phyloP scores from a whole-genome alignment of 2,888 invertebrate species.

The Pantelozetes paolii region DNA sequence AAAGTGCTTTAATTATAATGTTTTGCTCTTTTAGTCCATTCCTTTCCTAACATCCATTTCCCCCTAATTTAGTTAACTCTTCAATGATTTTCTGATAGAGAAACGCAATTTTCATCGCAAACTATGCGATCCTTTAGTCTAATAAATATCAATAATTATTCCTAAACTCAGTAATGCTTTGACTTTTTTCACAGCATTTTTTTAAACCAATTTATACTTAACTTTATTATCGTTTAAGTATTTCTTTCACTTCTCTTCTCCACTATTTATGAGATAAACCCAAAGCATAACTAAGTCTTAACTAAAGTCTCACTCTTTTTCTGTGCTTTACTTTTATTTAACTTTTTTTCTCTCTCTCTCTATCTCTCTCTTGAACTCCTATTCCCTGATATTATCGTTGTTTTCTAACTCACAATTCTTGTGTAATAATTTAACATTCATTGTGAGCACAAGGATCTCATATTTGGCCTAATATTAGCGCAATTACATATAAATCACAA shows the following conservation, averaged over 20 bases:
- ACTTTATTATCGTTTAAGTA: background rate
- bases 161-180: too few relatives aligned
- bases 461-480: too few relatives aligned
- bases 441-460: too few relatives aligned
- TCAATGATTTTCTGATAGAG: conserved; percentile 5
- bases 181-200: background rate
- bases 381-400: too few relatives aligned
- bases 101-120: background rate
- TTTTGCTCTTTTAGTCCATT: background rate
- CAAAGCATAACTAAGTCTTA: background rate
- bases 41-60: background rate
- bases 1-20: background rate
- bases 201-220: background rate
- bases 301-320: too few relatives aligned
- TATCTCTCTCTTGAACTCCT: too few relatives aligned
- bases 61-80: conserved; percentile 7
- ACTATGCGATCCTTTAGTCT: background rate
- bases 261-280: background rate
- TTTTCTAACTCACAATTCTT: too few relatives aligned
- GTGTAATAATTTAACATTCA: too few relatives aligned
- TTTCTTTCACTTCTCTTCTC: background rate
- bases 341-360: too few relatives aligned
- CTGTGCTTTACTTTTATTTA: too few relatives aligned
- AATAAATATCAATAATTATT: conserved; percentile 6
- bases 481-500: too few relatives aligned